Evolutionary conservation across 2,888 invertebrate genomes (phyloP).

Genomic region (Gasteruption jaculator): DNA sequence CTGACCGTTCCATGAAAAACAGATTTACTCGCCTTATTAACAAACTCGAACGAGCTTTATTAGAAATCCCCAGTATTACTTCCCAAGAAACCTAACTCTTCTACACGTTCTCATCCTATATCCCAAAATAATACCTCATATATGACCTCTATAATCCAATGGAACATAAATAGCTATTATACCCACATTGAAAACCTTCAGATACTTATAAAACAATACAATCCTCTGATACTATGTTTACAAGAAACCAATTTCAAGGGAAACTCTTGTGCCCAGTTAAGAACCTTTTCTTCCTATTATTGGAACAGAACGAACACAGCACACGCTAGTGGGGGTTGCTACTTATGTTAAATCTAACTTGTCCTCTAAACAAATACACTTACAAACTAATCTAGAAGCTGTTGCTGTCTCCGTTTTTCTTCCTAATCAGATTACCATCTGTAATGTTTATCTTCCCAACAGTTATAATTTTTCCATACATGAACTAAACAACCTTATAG

Average conservation of each 20-base stretch:
- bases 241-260: conserved; percentile 26
- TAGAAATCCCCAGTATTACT: too few species aligned
- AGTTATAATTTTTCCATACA: not conserved
- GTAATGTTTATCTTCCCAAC: conserved; percentile 23
- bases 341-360: conserved; percentile 11
- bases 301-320: conserved; percentile 1
- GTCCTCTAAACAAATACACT: conserved; percentile 6
- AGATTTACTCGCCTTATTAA: too few species aligned
- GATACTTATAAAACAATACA: conserved; percentile 15
- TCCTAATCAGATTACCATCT: conserved; percentile 12
- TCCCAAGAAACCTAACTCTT: too few species aligned
- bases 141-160: conserved; percentile 22
- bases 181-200: conserved; percentile 20
- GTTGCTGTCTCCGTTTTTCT: conserved; percentile 7
- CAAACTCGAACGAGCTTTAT: too few species aligned
- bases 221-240: conserved; percentile 17
- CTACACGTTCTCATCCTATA: too few species aligned
- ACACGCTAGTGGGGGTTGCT: conserved; percentile 16
- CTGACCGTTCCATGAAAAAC: too few species aligned
- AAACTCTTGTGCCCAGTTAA: conserved; percentile 12
- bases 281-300: conserved; percentile 6
- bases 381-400: conserved; percentile 18
- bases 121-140: too few species aligned
- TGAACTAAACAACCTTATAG: conserved; percentile 15
- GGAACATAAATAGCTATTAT: conserved; percentile 25